Evolutionary conservation across 2,113 vertebrate species (phyloP).

Genomic region (Amazona guildingii): DNA sequence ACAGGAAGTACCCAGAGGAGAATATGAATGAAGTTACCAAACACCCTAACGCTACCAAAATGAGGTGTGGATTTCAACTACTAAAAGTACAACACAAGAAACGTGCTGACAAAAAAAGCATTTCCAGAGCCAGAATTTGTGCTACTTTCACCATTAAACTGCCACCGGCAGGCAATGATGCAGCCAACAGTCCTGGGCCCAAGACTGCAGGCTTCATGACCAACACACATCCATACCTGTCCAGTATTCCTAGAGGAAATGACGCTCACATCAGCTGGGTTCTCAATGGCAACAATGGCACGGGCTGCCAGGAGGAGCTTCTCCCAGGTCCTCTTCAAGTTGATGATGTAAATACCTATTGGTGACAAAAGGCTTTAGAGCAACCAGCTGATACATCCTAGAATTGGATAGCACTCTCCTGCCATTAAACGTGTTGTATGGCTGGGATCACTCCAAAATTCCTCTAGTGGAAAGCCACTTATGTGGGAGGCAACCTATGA

Average conservation of each 20-base stretch:
- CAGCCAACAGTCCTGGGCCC: neutral
- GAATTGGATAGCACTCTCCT: fast-evolving
- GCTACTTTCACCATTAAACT: neutral
- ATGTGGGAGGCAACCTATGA: neutral
- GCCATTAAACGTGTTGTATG: neutral
- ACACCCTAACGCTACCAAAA: fast-evolving
- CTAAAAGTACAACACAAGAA: neutral
- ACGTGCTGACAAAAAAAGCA: fast-evolving
- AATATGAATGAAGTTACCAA: neutral
- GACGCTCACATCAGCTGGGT: constrained; percentile 96
- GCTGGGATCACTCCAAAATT: constrained; percentile 78
- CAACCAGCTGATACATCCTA: neutral
- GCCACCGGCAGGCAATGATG: neutral
- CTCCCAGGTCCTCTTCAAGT: constrained; percentile 97
- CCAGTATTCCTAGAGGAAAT: constrained; percentile 98
- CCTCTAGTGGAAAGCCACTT: constrained; percentile 73
- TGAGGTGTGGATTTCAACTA: fast-evolving
- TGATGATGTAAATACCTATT: constrained; percentile 96
- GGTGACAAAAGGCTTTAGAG: neutral
- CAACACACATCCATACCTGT: constrained; percentile 79
- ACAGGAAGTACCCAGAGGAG: neutral
- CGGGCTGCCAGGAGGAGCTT: constrained; percentile 95
- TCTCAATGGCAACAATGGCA: constrained; percentile 98
- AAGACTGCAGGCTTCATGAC: neutral
- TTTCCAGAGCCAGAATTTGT: fast-evolving